Conservation (phyloP, 2,888 invertebrate genomes). For the Luperina testacea region DNA sequence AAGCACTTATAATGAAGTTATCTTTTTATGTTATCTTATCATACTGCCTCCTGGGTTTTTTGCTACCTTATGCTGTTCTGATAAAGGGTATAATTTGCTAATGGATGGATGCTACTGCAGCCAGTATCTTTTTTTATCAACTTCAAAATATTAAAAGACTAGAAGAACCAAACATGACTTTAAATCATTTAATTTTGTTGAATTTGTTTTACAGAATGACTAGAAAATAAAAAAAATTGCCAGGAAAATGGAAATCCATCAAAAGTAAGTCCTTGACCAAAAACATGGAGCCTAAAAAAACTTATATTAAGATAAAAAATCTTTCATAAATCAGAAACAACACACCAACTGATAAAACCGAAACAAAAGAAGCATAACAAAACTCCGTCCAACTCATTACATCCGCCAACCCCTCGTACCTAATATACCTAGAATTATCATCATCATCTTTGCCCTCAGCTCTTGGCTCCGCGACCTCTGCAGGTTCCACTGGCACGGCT, state of each 20-base stretch:
- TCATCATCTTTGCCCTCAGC: slow-evolving; percentile 93
- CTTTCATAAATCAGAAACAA: slow-evolving; percentile 40
- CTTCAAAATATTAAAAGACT: not conserved
- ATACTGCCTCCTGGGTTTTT: slow-evolving; percentile 4
- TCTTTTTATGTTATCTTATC: slow-evolving; percentile 46
- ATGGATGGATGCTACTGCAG: slow-evolving; percentile 5
- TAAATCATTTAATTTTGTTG: not conserved
- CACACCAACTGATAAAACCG: slow-evolving; percentile 67
- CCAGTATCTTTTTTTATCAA: slow-evolving; percentile 11
- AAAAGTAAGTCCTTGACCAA: not conserved
- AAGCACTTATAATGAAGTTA: slow-evolving; percentile 41
- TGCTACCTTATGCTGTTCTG: slow-evolving; percentile 42
- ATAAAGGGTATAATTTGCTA: slow-evolving; percentile 34
- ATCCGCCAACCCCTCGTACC: slow-evolving; percentile 91
- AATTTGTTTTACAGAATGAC: not conserved
- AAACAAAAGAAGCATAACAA: slow-evolving; percentile 65
- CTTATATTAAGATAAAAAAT: not conserved
- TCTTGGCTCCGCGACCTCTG: slow-evolving; percentile 82
- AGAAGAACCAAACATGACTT: not conserved
- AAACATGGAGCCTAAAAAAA: not conserved
- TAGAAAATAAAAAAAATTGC: not conserved
- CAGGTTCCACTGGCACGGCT: slow-evolving; percentile 83
- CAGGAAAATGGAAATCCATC: not conserved
- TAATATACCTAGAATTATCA: slow-evolving; percentile 96
- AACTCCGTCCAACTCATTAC: slow-evolving; percentile 84